Conservation (phyloP, 2,797 vertebrate genomes). For the Xiphophorus birchmanni region DNA sequence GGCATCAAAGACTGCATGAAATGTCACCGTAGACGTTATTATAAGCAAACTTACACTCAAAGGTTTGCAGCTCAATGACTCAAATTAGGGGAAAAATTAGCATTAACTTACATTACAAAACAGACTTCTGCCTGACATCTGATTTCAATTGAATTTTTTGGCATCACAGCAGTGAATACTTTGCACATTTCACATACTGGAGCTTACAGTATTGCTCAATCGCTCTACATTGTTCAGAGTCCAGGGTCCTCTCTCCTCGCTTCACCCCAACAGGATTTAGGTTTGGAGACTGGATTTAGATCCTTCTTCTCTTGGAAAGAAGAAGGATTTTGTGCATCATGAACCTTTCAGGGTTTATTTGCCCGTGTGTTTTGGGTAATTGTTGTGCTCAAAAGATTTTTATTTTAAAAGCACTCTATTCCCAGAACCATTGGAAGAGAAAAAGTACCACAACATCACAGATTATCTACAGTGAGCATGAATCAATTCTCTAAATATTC, state of each 20-base stretch:
- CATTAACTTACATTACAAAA: neutral
- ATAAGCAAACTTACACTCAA: neutral
- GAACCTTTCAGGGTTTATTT: neutral
- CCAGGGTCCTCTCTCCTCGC: neutral
- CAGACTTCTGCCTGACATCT: neutral
- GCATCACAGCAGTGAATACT: neutral
- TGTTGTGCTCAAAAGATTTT: neutral
- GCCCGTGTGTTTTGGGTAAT: neutral
- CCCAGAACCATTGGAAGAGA: neutral
- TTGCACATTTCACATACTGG: neutral
- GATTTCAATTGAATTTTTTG: neutral
- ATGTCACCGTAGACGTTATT: slow-evolving; percentile 22
- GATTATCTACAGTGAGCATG: neutral
- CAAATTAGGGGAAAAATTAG: neutral
- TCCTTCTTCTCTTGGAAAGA: neutral
- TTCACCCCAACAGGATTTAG: neutral
- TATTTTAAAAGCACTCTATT: neutral
- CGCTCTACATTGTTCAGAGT: neutral
- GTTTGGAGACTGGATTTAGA: neutral
- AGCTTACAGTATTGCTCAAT: neutral
- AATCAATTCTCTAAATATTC: neutral
- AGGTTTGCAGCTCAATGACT: neutral
- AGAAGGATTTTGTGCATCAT: neutral
- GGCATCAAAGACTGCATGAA: slow-evolving; percentile 26
- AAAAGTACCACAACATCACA: neutral